A percentile compares a stretch with the other conserved stretches of the same genome.
Evolutionary conservation across 2,888 invertebrate species (phyloP).

Genomic region (Helobdella robusta): DNA sequence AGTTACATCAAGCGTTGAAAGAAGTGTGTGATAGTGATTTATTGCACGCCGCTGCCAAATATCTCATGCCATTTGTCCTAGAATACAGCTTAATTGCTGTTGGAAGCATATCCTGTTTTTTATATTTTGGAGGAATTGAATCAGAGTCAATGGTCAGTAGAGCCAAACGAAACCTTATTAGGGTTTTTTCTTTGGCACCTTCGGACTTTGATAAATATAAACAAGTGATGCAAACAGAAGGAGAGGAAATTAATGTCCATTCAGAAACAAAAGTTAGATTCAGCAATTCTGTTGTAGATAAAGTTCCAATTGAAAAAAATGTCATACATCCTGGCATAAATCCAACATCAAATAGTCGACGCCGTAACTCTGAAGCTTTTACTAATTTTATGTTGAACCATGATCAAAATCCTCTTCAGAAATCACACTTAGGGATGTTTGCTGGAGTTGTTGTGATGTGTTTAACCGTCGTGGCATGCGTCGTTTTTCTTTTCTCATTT

Average conservation of each 20-base stretch:
- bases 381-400: neutral
- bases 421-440: slow-evolving; percentile 50
- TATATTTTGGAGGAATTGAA: slow-evolving; percentile 12
- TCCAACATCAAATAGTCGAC: no score
- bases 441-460: slow-evolving; percentile 45
- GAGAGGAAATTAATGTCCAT: neutral
- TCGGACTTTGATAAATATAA: slow-evolving; percentile 5
- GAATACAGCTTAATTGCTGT: slow-evolving; percentile 93
- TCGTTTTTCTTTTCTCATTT: slow-evolving; percentile 45
- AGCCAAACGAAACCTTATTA: slow-evolving; percentile 4
- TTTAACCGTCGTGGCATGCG: slow-evolving; percentile 44
- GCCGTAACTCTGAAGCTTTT: slow-evolving; percentile 2
- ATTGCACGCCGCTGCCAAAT: slow-evolving; percentile 51
- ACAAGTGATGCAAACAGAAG: slow-evolving; percentile 4
- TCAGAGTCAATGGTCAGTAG: neutral
- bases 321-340: no score
- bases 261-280: slow-evolving; percentile 2
- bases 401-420: slow-evolving; percentile 37
- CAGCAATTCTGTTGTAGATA: neutral
- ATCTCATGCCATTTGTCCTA: slow-evolving; percentile 85
- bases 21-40: slow-evolving; percentile 17
- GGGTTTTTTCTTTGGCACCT: slow-evolving; percentile 13
- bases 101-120: slow-evolving; percentile 64
- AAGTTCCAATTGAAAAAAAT: neutral
- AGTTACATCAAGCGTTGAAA: slow-evolving; percentile 1